Conservation (phyloP, 1,140 invertebrate species). For the Ceratitis capitata region DNA sequence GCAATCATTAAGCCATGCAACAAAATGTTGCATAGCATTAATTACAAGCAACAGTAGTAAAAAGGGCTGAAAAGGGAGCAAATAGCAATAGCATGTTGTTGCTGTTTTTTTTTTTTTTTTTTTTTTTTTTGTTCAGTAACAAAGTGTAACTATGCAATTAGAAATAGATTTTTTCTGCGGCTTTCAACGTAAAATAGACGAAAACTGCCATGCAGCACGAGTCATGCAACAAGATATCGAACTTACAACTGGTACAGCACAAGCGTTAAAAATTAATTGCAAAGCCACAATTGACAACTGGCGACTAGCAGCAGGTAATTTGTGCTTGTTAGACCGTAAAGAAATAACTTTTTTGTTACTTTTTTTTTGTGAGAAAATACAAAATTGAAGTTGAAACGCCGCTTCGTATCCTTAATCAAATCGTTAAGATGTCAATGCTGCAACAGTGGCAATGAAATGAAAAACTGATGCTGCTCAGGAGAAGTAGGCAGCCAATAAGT, state of each 20-base stretch:
- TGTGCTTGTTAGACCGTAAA: not conserved
- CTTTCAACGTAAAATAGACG: too few relatives aligned
- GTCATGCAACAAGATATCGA: not conserved
- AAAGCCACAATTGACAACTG: not conserved
- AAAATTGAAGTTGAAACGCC: not conserved
- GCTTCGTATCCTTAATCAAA: conserved; percentile 17
- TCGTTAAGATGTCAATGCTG: conserved; percentile 22
- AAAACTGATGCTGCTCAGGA: not conserved
- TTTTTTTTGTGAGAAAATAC: not conserved
- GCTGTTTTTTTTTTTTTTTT: too few relatives aligned
- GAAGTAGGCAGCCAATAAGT: not conserved
- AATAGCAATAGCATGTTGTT: too few relatives aligned
- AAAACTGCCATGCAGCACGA: not conserved
- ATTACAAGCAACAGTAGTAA: conserved; percentile 35
- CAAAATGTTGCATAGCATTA: conserved; percentile 29
- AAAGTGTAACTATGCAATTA: not conserved
- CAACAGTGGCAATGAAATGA: conserved; percentile 23
- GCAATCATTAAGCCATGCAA: conserved; percentile 25
- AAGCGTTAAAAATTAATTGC: not conserved
- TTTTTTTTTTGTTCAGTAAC: too few relatives aligned
- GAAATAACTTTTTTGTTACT: not conserved
- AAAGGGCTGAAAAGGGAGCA: conserved; percentile 27
- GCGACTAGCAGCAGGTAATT: not conserved
- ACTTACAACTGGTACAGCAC: conserved; percentile 19
- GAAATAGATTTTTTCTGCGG: not conserved